Evolutionary conservation across 37 sponge, comb jelly and placozoan species (phyloP).

Genomic region (Tethya wilhelma): DNA sequence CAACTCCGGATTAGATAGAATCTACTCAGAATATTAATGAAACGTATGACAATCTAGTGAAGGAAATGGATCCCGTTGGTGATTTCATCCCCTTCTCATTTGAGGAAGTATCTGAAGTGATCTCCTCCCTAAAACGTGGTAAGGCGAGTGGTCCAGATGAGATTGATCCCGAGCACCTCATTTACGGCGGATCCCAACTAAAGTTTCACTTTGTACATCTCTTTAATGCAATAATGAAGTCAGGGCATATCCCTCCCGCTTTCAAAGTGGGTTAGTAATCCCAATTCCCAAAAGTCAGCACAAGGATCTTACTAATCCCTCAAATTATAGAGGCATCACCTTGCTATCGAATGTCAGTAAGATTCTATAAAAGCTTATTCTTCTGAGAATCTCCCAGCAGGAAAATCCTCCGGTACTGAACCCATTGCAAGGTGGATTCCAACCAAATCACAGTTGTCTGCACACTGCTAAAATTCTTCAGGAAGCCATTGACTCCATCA

Average conservation of each 20-base stretch:
- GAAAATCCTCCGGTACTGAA: no score
- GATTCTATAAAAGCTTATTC: no score
- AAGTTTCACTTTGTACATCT: background rate
- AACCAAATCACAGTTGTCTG: no score
- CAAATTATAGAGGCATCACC: no score
- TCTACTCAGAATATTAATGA: background rate
- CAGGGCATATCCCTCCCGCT: background rate
- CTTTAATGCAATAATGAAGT: background rate
- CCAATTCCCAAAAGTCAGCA: no score
- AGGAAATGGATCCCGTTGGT: background rate
- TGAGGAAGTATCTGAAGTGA: constrained; percentile 2
- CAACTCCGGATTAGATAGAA: background rate
- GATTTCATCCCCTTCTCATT: background rate
- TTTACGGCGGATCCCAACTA: background rate
- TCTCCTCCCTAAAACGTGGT: background rate
- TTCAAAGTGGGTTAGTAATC: background rate
- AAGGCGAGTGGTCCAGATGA: constrained; percentile 6
- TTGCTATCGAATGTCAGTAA: no score
- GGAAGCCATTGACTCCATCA: no score
- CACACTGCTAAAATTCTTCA: no score
- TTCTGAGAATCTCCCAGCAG: no score
- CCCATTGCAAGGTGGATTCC: no score
- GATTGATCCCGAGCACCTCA: constrained; percentile 9
- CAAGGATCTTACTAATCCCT: no score
- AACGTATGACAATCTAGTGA: background rate